phyloP scores from a whole-genome alignment of 2,113 vertebrate species.

The Canis aureus region DNA sequence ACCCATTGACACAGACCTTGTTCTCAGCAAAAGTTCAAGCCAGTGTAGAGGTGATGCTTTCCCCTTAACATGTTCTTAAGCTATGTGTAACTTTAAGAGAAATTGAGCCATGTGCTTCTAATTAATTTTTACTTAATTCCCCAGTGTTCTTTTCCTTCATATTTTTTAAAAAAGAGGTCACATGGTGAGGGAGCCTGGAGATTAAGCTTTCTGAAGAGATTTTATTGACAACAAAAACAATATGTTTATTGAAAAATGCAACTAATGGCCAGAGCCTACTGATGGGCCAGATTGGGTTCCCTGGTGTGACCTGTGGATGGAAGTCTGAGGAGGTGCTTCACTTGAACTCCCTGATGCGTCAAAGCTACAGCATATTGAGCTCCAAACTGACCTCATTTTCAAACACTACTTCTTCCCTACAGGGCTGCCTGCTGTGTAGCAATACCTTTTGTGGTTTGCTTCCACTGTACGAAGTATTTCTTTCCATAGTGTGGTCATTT shows the following conservation, averaged over 20 bases:
- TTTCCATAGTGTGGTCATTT: background rate
- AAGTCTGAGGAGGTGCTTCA: background rate
- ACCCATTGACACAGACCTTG: background rate
- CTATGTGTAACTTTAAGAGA: constrained; percentile 38
- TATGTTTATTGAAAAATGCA: background rate
- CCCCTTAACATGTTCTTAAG: background rate
- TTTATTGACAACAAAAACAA: background rate
- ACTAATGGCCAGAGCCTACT: background rate
- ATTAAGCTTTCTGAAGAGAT: constrained; percentile 39
- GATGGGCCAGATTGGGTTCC: background rate
- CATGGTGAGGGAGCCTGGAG: constrained; percentile 23
- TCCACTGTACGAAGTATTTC: background rate
- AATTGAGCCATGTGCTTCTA: constrained; percentile 67
- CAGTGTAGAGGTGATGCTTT: background rate
- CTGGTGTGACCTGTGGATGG: background rate
- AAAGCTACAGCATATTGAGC: background rate
- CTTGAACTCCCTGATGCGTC: background rate
- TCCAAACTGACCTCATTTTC: background rate
- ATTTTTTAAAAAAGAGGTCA: background rate
- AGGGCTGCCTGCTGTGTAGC: background rate
- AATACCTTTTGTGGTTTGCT: background rate
- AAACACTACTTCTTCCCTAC: background rate
- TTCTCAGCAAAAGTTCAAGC: constrained; percentile 4
- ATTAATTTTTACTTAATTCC: constrained; percentile 75
- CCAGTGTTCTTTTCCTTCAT: background rate